These are phyloP conservation scores for Chelonus insularis DNA, from an alignment of 1,140 invertebrate genomes.

Conservation along the genomic window DNA sequence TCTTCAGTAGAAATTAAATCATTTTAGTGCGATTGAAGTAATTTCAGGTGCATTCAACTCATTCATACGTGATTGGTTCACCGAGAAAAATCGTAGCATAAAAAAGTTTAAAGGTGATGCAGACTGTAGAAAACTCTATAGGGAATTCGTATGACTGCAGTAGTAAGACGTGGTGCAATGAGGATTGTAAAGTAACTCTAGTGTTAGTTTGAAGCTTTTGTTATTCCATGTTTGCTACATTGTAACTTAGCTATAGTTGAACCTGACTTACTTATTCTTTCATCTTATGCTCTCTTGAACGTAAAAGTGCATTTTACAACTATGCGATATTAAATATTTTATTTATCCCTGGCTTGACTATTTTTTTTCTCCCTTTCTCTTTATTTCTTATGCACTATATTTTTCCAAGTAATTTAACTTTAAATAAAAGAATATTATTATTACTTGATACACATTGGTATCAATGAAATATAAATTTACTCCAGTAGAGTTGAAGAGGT, in stretches of 20 bases:
- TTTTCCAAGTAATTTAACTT: background rate
- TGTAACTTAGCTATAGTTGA: slow-evolving; percentile 20
- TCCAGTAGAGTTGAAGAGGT: too few species aligned
- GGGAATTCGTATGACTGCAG: slow-evolving; percentile 8
- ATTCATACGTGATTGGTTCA: too few species aligned
- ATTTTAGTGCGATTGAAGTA: too few species aligned
- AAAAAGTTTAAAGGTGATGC: slow-evolving; percentile 17
- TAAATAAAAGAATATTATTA: background rate
- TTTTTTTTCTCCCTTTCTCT: too few species aligned
- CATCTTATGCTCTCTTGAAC: background rate
- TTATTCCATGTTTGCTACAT: slow-evolving; percentile 30
- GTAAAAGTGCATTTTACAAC: background rate
- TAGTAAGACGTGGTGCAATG: slow-evolving; percentile 25
- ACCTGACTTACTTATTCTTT: slow-evolving; percentile 10
- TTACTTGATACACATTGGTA: too few species aligned
- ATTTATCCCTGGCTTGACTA: background rate
- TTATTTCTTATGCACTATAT: background rate
- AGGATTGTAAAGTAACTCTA: slow-evolving; percentile 13
- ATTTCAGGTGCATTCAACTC: background rate
- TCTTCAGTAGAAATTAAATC: too few species aligned
- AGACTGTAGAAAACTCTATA: slow-evolving; percentile 34
- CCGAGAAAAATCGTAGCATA: background rate
- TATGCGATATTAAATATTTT: background rate
- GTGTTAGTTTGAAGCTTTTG: slow-evolving; percentile 19
- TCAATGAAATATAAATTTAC: too few species aligned